Percentiles rank a stretch among this genome's conserved stretches.
Evolutionary conservation across 2,113 vertebrate genomes (phyloP).

Genomic region (Microtus richardsoni): DNA sequence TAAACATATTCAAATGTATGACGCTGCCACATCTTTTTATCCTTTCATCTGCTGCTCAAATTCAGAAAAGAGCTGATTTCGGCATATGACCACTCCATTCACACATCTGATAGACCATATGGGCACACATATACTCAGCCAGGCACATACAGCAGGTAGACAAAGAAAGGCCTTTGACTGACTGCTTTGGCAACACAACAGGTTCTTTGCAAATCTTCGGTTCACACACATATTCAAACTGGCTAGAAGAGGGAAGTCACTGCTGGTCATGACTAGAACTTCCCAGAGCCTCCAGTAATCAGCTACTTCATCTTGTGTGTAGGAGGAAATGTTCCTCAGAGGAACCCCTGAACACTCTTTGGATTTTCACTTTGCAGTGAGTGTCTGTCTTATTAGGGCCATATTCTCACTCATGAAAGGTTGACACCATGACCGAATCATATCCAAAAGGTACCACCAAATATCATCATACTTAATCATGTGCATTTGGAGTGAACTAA

Average conservation of each 20-base stretch:
- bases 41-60: neutral
- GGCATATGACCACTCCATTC: neutral
- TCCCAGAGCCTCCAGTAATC: neutral
- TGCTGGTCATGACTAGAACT: neutral
- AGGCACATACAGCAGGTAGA: neutral
- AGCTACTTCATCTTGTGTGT: neutral
- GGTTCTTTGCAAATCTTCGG: neutral
- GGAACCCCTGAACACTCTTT: neutral
- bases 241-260: neutral
- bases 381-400: neutral
- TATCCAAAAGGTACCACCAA: neutral
- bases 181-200: neutral
- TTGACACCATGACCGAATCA: neutral
- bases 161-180: neutral
- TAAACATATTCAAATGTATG: neutral
- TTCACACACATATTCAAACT: neutral
- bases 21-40: neutral
- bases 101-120: neutral
- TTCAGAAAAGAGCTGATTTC: neutral
- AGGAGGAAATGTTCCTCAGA: neutral
- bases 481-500: neutral
- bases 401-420: neutral
- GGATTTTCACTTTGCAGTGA: neutral
- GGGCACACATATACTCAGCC: neutral
- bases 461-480: neutral